These are phyloP conservation scores for Trachymyrmex septentrionalis DNA, from an alignment of 1,140 invertebrate species.

Conservation along the genomic window DNA sequence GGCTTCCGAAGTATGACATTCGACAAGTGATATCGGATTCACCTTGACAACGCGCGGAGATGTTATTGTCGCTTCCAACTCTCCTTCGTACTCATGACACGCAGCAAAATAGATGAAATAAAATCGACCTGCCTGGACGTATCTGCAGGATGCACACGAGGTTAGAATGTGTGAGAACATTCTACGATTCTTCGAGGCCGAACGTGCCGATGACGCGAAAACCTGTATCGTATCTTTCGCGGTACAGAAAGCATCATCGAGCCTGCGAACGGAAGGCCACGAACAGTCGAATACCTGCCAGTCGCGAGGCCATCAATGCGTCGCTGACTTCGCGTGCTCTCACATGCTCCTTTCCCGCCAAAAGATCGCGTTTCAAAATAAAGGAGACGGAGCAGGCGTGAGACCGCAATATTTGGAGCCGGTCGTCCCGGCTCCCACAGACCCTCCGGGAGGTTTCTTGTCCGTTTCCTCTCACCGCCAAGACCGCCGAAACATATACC, in stretches of 20 bases:
- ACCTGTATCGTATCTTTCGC: not conserved
- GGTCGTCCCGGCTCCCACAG: not conserved
- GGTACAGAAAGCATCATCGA: not conserved
- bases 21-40: not conserved
- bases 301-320: not conserved
- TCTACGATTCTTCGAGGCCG: not conserved
- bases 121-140: not conserved
- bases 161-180: not conserved
- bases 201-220: not conserved
- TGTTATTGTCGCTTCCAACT: not conserved
- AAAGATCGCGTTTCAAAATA: not conserved
- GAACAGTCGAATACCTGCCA: too few relatives aligned
- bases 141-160: not conserved
- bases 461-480: not conserved
- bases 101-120: not conserved
- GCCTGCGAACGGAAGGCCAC: not conserved
- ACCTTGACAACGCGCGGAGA: not conserved
- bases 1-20: not conserved
- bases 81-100: not conserved
- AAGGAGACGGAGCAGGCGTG: not conserved
- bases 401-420: not conserved
- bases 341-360: slow-evolving; percentile 15
- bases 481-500: not conserved
- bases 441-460: not conserved
- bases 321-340: not conserved